phyloP scores from a whole-genome alignment of 64 coral and sea anemone genomes.

The Actinia equina region DNA sequence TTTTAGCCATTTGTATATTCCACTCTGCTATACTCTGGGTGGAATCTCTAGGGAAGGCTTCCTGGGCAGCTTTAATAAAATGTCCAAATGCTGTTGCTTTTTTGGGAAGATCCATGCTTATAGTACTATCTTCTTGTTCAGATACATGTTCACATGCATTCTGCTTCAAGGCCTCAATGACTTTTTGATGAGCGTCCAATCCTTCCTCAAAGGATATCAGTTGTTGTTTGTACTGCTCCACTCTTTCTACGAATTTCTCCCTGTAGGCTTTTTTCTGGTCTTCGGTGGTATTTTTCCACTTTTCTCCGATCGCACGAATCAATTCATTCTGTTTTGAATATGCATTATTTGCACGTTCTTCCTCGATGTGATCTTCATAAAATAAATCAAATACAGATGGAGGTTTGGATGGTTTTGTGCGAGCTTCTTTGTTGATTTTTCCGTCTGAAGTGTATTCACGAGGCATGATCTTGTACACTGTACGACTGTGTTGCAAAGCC shows the following conservation, averaged over 20 bases:
- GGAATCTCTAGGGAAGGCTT: conserved; percentile 6
- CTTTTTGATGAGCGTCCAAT: neutral
- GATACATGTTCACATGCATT: neutral
- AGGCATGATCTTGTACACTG: neutral
- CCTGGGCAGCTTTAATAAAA: neutral
- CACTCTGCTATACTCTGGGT: neutral
- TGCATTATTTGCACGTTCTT: neutral
- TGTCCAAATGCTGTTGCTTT: conserved; percentile 11
- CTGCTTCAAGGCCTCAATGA: neutral
- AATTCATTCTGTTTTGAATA: conserved; percentile 10
- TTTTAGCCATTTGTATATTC: conserved; percentile 5
- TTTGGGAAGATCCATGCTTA: neutral
- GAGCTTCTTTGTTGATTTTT: neutral
- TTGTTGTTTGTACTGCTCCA: conserved; percentile 9
- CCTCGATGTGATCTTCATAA: neutral
- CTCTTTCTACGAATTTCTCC: neutral
- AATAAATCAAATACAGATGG: conserved; percentile 5
- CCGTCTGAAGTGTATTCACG: neutral
- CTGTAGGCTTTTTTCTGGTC: neutral
- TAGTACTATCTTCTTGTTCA: neutral
- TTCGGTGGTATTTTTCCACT: neutral
- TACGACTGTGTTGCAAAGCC: neutral
- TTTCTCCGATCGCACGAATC: conserved; percentile 6
- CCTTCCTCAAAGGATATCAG: neutral
- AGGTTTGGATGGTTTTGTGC: neutral